Percentiles rank a stretch among this genome's conserved stretches.
These are phyloP conservation scores for Eumacrocentrus americanus DNA, from an alignment of 2,888 invertebrate species.

Conservation along the genomic window DNA sequence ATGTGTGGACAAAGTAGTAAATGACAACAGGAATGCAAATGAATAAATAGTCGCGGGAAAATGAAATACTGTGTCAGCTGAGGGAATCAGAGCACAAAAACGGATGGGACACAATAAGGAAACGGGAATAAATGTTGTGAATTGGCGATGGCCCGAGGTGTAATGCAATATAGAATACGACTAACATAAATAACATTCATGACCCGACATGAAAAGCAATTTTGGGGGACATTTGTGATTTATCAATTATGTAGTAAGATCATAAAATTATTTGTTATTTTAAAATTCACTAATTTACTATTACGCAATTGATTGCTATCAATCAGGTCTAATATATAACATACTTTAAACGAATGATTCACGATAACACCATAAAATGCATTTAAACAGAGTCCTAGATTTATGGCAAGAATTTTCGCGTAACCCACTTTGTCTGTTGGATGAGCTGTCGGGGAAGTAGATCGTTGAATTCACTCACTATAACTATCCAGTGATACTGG, in stretches of 20 bases:
- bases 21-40: background rate
- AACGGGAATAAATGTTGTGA: conserved; percentile 1
- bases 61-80: background rate
- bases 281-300: background rate
- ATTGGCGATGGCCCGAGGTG: background rate
- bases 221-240: background rate
- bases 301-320: too few species aligned
- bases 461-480: too few species aligned
- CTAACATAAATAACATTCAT: background rate
- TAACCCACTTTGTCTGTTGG: too few species aligned
- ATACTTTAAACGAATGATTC: too few species aligned
- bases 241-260: background rate
- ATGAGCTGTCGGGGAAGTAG: too few species aligned
- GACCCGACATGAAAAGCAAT: conserved; percentile 1
- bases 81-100: background rate
- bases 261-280: background rate
- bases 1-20: too few species aligned
- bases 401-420: too few species aligned
- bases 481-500: too few species aligned
- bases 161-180: background rate
- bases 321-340: too few species aligned
- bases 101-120: background rate
- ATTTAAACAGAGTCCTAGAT: too few species aligned
- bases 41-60: background rate
- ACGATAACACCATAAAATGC: too few species aligned